Evolutionary conservation across 2,113 vertebrate genomes (phyloP).

Genomic region (Riparia riparia): DNA sequence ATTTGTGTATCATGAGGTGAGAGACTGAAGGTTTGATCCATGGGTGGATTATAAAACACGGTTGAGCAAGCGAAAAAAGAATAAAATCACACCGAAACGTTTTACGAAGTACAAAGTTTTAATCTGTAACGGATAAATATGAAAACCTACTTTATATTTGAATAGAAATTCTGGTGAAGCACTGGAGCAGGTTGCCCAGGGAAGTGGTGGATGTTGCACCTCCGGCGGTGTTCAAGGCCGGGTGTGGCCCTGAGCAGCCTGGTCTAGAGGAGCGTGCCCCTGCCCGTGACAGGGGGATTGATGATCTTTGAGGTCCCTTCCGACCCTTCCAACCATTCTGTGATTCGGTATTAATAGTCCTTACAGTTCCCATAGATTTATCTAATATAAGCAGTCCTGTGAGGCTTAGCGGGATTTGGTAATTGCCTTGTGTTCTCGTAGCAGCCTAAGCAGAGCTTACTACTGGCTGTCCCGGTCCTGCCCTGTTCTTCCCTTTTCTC

Average conservation of each 20-base stretch:
- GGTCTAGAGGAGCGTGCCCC: not conserved
- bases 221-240: not conserved
- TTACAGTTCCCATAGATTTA: not conserved
- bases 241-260: not conserved
- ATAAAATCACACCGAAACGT: not conserved
- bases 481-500: not conserved
- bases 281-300: rapidly evolving
- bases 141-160: not conserved
- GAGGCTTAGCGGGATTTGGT: not conserved
- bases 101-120: not conserved
- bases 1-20: not conserved
- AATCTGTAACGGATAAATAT: not conserved
- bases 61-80: not conserved
- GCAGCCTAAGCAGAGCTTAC: not conserved
- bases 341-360: not conserved
- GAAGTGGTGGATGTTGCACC: not conserved
- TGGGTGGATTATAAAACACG: not conserved
- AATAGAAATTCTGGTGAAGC: not conserved
- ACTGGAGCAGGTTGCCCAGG: not conserved
- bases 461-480: not conserved
- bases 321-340: not conserved
- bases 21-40: not conserved
- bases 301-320: not conserved
- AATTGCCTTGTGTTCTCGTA: not conserved
- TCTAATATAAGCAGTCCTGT: not conserved